phyloP scores from a whole-genome alignment of 2,888 invertebrate genomes.

The Amphipoea oculea region DNA sequence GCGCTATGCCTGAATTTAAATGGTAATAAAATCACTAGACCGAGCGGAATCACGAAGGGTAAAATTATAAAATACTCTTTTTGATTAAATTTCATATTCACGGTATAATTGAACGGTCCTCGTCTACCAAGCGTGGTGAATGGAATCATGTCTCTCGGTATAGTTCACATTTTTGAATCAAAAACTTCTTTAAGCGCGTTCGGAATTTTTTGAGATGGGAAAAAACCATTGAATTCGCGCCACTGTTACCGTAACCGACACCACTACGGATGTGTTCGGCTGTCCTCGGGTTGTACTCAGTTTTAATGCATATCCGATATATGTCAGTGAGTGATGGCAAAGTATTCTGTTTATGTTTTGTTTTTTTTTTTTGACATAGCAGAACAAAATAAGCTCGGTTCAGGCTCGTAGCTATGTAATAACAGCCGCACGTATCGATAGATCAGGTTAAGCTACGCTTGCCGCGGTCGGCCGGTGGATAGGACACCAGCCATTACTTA shows the following conservation, averaged over 20 bases:
- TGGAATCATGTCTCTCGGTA: background rate
- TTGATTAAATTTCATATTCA: slow-evolving; percentile 29
- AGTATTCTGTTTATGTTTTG: too few relatives aligned
- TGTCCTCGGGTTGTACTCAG: too few relatives aligned
- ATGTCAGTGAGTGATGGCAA: too few relatives aligned
- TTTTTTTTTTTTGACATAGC: background rate
- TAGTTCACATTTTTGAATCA: background rate
- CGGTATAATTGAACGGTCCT: slow-evolving; percentile 8
- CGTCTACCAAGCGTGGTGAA: slow-evolving; percentile 25
- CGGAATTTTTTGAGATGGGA: too few relatives aligned
- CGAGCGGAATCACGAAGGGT: slow-evolving; percentile 43
- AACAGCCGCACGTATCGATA: too few relatives aligned
- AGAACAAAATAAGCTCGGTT: too few relatives aligned
- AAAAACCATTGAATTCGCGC: too few relatives aligned
- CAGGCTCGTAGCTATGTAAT: too few relatives aligned
- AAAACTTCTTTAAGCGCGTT: too few relatives aligned
- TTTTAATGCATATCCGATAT: too few relatives aligned
- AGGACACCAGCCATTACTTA: background rate
- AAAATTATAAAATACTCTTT: slow-evolving; percentile 29
- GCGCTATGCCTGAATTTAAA: slow-evolving; percentile 29
- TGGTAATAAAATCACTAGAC: slow-evolving; percentile 43
- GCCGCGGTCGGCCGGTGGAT: background rate
- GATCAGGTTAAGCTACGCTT: background rate
- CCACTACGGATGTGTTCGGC: too few relatives aligned
- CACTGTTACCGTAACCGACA: too few relatives aligned